These are phyloP conservation scores for Cryptosula pallasiana DNA, from an alignment of 2,888 invertebrate genomes.

Conservation along the genomic window DNA sequence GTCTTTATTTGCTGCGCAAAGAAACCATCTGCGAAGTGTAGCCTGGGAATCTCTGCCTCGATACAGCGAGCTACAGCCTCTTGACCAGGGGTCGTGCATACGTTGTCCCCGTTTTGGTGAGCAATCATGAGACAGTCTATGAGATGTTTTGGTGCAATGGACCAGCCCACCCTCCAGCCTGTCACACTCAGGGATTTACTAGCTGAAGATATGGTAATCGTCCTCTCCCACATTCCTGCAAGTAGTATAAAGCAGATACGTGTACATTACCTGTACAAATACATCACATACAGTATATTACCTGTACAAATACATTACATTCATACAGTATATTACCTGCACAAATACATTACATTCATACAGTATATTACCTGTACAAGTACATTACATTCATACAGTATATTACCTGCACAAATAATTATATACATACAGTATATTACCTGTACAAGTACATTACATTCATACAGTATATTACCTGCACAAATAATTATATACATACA, in stretches of 20 bases:
- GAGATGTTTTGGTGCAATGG: background rate
- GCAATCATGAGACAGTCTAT: background rate
- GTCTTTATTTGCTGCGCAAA: background rate
- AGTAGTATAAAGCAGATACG: too few species aligned
- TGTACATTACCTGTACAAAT: too few species aligned
- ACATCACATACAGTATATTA: too few species aligned
- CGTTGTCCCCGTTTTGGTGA: background rate
- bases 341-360: too few species aligned
- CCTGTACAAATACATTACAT: too few species aligned
- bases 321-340: too few species aligned
- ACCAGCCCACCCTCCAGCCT: slow-evolving; percentile 17
- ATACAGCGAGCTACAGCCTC: slow-evolving; percentile 29
- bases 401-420: background rate
- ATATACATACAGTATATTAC: background rate
- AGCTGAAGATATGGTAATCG: slow-evolving; percentile 3
- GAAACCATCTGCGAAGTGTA: background rate
- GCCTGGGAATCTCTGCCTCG: slow-evolving; percentile 27
- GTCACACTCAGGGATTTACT: slow-evolving; percentile 15
- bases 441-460: background rate
- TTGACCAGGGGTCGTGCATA: background rate
- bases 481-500: background rate
- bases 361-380: too few species aligned
- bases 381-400: too few species aligned
- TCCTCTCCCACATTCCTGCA: slow-evolving; percentile 23
- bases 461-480: background rate